phyloP scores from a whole-genome alignment of 1,140 invertebrate genomes.

The Anoplophora glabripennis region DNA sequence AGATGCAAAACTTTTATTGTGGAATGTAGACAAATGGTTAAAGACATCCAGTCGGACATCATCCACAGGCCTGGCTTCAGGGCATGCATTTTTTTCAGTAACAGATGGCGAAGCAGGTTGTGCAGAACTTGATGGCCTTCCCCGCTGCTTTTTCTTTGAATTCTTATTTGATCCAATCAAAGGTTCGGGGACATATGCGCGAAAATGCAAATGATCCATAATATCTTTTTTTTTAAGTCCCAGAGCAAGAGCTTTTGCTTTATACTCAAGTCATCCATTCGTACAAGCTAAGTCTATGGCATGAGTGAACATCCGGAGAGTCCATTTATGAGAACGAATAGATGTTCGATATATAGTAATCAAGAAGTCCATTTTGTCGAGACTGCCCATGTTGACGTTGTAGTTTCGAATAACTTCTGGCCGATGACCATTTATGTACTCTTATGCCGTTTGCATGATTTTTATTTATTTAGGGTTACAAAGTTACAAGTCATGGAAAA shows the following conservation, averaged over 20 bases:
- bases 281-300: conserved; percentile 13
- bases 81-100: background rate
- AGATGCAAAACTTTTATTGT: too few relatives aligned
- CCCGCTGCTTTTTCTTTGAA: background rate
- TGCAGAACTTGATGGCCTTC: background rate
- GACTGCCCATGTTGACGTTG: conserved; percentile 10
- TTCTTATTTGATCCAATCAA: background rate
- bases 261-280: conserved; percentile 12
- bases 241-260: background rate
- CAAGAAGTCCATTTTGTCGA: conserved; percentile 20
- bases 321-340: conserved; percentile 22
- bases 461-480: too few relatives aligned
- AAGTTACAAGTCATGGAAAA: too few relatives aligned
- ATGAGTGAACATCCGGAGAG: conserved; percentile 19
- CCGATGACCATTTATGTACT: too few relatives aligned
- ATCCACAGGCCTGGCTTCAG: background rate
- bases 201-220: background rate
- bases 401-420: conserved; percentile 17
- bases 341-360: conserved; percentile 18
- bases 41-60: too few relatives aligned
- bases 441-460: too few relatives aligned
- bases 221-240: background rate
- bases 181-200: background rate
- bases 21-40: too few relatives aligned
- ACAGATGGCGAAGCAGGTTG: background rate